Conservation (phyloP, 2,113 vertebrate genomes). For the Suncus etruscus region DNA sequence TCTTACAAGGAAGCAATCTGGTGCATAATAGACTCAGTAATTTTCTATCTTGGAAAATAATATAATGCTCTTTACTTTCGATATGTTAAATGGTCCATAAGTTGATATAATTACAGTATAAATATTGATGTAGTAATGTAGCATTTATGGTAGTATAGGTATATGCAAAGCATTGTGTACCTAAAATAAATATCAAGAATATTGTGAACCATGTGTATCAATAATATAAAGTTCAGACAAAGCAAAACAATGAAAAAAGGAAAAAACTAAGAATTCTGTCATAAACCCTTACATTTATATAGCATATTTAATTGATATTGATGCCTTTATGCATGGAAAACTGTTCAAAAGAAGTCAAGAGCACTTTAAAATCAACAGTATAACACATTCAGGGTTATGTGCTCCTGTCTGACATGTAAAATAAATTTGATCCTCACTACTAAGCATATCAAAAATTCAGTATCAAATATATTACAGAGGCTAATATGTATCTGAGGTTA, state of each 20-base stretch:
- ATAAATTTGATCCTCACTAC: constrained; percentile 39
- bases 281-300: constrained; percentile 26
- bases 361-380: neutral
- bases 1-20: constrained; percentile 1
- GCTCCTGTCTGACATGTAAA: neutral
- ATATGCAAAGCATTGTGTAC: neutral
- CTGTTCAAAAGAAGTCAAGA: neutral
- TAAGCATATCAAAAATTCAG: constrained; percentile 43
- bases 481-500: constrained; percentile 11
- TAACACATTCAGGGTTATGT: neutral
- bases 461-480: constrained; percentile 34
- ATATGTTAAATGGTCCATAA: neutral
- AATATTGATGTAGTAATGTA: neutral
- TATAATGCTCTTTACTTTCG: constrained; percentile 43
- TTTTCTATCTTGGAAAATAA: constrained; percentile 48
- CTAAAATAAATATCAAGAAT: no score
- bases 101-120: constrained; percentile 1
- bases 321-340: neutral
- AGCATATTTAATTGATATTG: constrained; percentile 32
- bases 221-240: no score
- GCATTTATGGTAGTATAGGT: neutral
- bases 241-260: neutral
- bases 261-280: constrained; percentile 18
- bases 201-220: no score
- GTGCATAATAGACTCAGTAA: neutral